These are phyloP conservation scores for Galaxias olidus DNA, from an alignment of 2,797 vertebrate genomes.

Conservation along the genomic window DNA sequence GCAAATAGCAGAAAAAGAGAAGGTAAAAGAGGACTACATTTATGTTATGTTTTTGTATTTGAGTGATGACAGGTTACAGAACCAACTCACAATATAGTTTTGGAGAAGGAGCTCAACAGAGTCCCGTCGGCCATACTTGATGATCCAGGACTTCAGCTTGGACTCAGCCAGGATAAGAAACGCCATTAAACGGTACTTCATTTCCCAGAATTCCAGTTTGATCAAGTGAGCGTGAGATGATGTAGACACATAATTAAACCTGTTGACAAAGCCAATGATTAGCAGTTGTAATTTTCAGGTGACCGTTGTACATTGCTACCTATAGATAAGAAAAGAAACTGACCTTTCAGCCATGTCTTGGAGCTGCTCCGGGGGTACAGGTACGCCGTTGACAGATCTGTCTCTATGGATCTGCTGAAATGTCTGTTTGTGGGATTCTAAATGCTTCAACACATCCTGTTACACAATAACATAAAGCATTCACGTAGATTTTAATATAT, in stretches of 20 bases:
- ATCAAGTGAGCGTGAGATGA: conserved; percentile 94
- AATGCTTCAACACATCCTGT: conserved; percentile 92
- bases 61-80: not conserved
- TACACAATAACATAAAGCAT: conserved; percentile 14
- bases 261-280: conserved; percentile 47
- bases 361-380: conserved; percentile 91
- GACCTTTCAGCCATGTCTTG: conserved; percentile 98
- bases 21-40: not conserved
- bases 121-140: conserved; percentile 95
- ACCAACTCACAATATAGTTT: conserved; percentile 87
- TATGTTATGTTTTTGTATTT: not conserved
- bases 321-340: conserved; percentile 22
- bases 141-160: conserved; percentile 98
- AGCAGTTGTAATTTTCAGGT: not conserved
- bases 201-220: conserved; percentile 97
- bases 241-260: conserved; percentile 93
- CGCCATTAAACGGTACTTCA: conserved; percentile 94
- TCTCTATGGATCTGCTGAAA: conserved; percentile 95
- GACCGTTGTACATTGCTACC: not conserved
- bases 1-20: not conserved
- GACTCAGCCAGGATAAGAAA: conserved; percentile 94
- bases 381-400: conserved; percentile 91
- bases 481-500: not conserved
- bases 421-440: conserved; percentile 89
- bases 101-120: conserved; percentile 93